Evolutionary conservation across 2,888 invertebrate species (phyloP).

Genomic region (Noctua janthe): DNA sequence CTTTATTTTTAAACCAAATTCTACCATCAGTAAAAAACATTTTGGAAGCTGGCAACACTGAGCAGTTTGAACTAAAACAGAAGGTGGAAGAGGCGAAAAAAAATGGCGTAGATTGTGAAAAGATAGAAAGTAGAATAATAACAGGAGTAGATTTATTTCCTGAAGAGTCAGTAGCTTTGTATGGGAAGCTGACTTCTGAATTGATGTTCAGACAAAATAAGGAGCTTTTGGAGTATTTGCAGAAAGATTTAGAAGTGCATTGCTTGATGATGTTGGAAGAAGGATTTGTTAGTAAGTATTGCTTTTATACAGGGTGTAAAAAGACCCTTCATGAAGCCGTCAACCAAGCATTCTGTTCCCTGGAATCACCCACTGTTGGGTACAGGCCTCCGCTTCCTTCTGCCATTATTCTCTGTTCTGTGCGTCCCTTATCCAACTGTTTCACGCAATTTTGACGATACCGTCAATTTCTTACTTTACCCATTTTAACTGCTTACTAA

Average conservation of each 20-base stretch:
- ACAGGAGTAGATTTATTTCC: constrained; percentile 82
- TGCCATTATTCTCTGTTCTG: no score
- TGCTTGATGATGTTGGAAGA: constrained; percentile 83
- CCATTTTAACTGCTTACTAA: background rate
- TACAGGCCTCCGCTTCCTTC: no score
- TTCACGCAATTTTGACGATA: no score
- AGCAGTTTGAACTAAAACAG: constrained; percentile 79
- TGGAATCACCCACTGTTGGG: no score
- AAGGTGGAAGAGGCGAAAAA: constrained; percentile 71
- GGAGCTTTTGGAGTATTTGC: constrained; percentile 80
- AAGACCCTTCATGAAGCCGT: no score
- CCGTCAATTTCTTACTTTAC: background rate
- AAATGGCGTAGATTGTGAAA: constrained; percentile 72
- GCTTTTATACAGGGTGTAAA: background rate
- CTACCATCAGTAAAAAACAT: constrained; percentile 80
- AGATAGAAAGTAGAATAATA: constrained; percentile 79
- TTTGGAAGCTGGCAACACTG: constrained; percentile 81
- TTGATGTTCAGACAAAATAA: constrained; percentile 87
- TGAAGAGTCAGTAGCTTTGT: constrained; percentile 78
- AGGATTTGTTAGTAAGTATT: constrained; percentile 81
- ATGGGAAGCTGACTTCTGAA: constrained; percentile 85
- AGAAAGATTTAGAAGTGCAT: constrained; percentile 83
- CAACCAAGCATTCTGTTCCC: no score
- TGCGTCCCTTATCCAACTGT: no score
- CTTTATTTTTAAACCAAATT: constrained; percentile 81